These are phyloP conservation scores for Drosophila paulistorum DNA, from an alignment of 1,140 invertebrate species.

Conservation along the genomic window DNA sequence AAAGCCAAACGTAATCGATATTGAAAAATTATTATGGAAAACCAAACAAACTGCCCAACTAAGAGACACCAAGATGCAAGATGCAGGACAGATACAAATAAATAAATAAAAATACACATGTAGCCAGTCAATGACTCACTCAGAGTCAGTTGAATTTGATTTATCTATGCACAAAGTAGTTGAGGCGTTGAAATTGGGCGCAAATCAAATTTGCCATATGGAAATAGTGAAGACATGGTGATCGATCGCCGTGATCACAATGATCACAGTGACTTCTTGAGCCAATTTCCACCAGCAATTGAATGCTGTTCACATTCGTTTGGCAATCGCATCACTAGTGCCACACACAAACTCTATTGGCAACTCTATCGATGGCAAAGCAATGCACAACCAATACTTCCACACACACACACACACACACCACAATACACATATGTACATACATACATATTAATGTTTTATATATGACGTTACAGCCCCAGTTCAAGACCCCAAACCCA, in stretches of 20 bases:
- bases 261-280: background rate
- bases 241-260: constrained; percentile 7
- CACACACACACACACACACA: no score
- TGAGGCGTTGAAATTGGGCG: constrained; percentile 80
- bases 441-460: background rate
- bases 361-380: constrained; percentile 47
- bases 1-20: constrained; percentile 50
- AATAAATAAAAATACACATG: constrained; percentile 55
- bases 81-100: constrained; percentile 37
- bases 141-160: constrained; percentile 37
- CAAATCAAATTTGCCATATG: constrained; percentile 71
- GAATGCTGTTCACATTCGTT: background rate
- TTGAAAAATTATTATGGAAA: constrained; percentile 77
- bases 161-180: constrained; percentile 65
- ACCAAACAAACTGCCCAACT: constrained; percentile 40
- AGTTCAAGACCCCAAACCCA: constrained; percentile 67
- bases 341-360: constrained; percentile 60
- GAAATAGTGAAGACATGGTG: constrained; percentile 14
- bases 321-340: constrained; percentile 4
- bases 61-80: constrained; percentile 46
- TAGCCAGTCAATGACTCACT: constrained; percentile 72
- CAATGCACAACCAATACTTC: background rate
- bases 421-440: no score
- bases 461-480: constrained; percentile 62
- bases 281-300: background rate